Evolutionary conservation across 2,888 invertebrate genomes (phyloP).

Genomic region (Ischnus inquisitorius): DNA sequence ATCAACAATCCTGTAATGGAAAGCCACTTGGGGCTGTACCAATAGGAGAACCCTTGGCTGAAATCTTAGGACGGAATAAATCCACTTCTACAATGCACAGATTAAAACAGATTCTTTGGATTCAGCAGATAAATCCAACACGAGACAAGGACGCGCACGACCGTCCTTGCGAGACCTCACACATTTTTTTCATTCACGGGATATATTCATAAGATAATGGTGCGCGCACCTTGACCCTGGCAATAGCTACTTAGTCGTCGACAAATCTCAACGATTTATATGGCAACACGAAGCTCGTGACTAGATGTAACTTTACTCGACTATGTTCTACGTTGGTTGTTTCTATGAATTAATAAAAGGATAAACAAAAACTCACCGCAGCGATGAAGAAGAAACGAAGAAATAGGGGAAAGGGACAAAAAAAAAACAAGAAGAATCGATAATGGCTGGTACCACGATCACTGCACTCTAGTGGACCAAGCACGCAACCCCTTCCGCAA

Average conservation of each 20-base stretch:
- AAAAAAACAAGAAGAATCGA: conserved; percentile 68
- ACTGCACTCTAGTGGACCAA: conserved; percentile 70
- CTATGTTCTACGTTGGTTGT: not conserved
- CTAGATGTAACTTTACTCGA: conserved; percentile 19
- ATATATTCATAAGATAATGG: not conserved
- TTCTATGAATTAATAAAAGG: conserved; percentile 1
- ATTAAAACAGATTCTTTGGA: not conserved
- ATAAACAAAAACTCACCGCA: conserved; percentile 54
- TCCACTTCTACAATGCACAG: not conserved
- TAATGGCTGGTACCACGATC: conserved; percentile 65
- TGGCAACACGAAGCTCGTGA: conserved; percentile 13
- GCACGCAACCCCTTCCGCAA: conserved; percentile 69
- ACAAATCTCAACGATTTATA: not conserved
- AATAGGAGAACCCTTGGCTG: not conserved
- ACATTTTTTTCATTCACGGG: not conserved
- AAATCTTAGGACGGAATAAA: conserved; percentile 22
- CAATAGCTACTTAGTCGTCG: conserved; percentile 6
- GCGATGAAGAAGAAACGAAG: conserved; percentile 40
- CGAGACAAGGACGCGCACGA: not conserved
- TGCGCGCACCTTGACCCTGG: conserved; percentile 45
- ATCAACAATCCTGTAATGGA: not conserved
- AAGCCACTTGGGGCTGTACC: conserved; percentile 1
- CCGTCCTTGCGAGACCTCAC: not conserved
- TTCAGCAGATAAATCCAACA: not conserved
- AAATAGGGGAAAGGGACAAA: conserved; percentile 26